These are phyloP conservation scores for Oikopleura vanhoeffeni DNA, from an alignment of 23 tunicate species.

Conservation along the genomic window DNA sequence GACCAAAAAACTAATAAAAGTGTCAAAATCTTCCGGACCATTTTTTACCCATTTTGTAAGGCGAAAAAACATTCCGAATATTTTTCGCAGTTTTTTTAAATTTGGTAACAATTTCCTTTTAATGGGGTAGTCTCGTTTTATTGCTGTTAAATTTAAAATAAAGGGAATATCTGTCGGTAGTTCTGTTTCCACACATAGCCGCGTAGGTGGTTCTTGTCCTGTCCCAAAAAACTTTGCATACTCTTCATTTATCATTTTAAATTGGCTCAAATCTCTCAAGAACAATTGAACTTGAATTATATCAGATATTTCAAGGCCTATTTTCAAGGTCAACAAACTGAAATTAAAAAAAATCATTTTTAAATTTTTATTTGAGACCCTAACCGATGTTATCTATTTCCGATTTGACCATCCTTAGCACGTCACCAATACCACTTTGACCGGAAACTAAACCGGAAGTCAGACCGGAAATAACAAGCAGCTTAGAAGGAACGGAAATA, in stretches of 20 bases:
- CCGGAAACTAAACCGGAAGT: too few relatives aligned
- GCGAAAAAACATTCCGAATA: too few relatives aligned
- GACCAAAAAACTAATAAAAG: too few relatives aligned
- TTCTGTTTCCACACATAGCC: not conserved
- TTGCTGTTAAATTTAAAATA: not conserved
- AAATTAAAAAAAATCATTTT: not conserved
- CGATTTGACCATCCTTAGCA: not conserved
- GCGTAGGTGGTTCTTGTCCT: not conserved
- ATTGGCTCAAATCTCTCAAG: not conserved
- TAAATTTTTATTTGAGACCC: too few relatives aligned
- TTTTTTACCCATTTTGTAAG: too few relatives aligned
- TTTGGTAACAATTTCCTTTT: too few relatives aligned
- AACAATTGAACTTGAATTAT: not conserved
- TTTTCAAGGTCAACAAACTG: not conserved
- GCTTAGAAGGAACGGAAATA: not conserved
- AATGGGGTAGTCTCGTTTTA: too few relatives aligned
- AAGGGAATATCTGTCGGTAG: not conserved
- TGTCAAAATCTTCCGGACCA: too few relatives aligned
- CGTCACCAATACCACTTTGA: not conserved
- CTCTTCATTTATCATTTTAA: not conserved
- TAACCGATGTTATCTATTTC: not conserved
- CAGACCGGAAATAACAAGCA: constrained; percentile 1
- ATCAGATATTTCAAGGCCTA: not conserved
- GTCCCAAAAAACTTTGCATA: not conserved
- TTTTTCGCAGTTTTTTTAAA: too few relatives aligned